Evolutionary conservation across 1,140 invertebrate genomes (phyloP).

Genomic region (Tetramorium simillimum): DNA sequence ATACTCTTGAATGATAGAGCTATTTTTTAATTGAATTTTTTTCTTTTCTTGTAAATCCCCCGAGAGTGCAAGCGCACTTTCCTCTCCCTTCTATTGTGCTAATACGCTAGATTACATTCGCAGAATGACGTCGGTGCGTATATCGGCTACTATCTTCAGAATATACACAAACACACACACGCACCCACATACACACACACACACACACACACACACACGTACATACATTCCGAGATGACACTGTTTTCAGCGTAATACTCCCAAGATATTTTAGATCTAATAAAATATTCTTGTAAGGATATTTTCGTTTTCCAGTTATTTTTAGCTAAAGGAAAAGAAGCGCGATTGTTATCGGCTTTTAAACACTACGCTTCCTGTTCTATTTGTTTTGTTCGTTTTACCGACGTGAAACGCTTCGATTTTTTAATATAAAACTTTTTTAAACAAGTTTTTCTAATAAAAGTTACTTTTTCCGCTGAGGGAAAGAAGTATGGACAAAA

Average conservation of each 20-base stretch:
- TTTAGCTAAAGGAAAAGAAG: conserved; percentile 2
- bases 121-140: conserved; percentile 5
- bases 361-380: not conserved
- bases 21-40: conserved; percentile 34
- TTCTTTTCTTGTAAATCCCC: not conserved
- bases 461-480: not conserved
- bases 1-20: not conserved
- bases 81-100: not conserved
- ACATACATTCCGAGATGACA: not conserved
- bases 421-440: not conserved
- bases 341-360: not conserved
- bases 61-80: not conserved
- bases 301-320: conserved; percentile 23
- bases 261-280: not conserved
- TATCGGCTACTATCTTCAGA: not conserved
- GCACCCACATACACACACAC: not conserved
- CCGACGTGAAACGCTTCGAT: not conserved
- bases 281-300: conserved; percentile 29
- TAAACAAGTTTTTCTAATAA: not conserved
- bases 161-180: not conserved
- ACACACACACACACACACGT: not conserved
- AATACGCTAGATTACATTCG: conserved; percentile 15
- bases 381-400: not conserved
- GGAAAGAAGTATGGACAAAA: not conserved
- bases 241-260: not conserved